Evolutionary conservation across 2,888 invertebrate species (phyloP), one percentile per base, ranked within the genome.

Genomic region (Synanthedon vespiformis): DNA sequence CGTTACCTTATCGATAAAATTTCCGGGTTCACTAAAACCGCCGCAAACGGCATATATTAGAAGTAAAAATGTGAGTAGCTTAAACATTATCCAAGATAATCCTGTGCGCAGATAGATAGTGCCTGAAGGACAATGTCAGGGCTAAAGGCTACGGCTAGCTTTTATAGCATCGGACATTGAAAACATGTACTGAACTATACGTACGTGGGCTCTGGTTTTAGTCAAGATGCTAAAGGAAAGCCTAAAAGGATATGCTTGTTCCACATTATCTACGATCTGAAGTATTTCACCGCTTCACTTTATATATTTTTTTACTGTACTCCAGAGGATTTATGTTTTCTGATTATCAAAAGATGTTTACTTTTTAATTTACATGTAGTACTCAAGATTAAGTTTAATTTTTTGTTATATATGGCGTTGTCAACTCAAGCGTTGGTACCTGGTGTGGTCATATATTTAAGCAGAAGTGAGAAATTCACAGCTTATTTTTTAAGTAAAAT

Each of bases 161-260:
- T 87, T 77, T 87, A 86, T 87, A 87, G 70, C 62, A 60, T 68
- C 72, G 66, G 71, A 68, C 69, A 61, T 67, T 61, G 69, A 72
- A 78, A 79, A 82, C 80, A 77, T 74, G 75, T 75, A 72, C 68
- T 62, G 54, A 64, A 56, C 62, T 68, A 64, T 69, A 72, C 59
- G 63, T 74, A 81, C 77, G 85, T 84, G 80, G 83, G 82, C 69
- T 84, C 80, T 73, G 77, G 77, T 78, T 81, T 71, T 70, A 80
- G 78, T 59, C 72, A 65, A 80, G 78, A 78, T 68, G 69, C 66
- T 60, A 68, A 67, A 74, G 71, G 75, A 75, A 75, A 72, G 70
- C 76, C 72, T 80, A 77, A 79, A 83, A 82, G 82, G 83, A 80
- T 76, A 72, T 62, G 75, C 65, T 58, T 62, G 73, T 74, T 74